These are phyloP conservation scores for Vanessa cardui DNA, from an alignment of 2,888 invertebrate species.

Conservation along the genomic window DNA sequence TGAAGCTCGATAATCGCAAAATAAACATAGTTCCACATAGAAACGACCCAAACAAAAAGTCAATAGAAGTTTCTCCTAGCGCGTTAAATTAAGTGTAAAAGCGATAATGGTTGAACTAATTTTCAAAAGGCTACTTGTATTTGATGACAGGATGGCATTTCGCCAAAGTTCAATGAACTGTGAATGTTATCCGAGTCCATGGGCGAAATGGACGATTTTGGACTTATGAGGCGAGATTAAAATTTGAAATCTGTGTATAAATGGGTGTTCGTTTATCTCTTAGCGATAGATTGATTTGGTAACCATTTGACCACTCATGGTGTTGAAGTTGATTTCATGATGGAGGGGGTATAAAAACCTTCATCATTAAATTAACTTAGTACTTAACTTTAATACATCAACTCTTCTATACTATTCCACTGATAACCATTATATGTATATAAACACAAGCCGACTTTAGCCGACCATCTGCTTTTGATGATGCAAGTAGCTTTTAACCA, in stretches of 20 bases:
- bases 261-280: background rate
- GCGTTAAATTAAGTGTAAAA: conserved; percentile 33
- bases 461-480: too few species aligned
- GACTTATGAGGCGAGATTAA: background rate
- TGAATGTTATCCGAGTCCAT: conserved; percentile 27
- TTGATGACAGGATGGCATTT: conserved; percentile 29
- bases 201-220: conserved; percentile 19
- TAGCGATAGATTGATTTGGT: too few species aligned
- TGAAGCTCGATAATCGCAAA: background rate
- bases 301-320: too few species aligned
- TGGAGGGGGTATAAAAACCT: too few species aligned
- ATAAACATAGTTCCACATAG: background rate
- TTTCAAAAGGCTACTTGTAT: conserved; percentile 27
- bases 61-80: conserved; percentile 19
- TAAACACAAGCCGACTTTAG: too few species aligned
- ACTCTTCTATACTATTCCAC: too few species aligned
- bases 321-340: too few species aligned
- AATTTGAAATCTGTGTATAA: background rate
- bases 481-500: too few species aligned
- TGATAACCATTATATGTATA: too few species aligned
- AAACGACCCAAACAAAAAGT: conserved; percentile 21
- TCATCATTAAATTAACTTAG: too few species aligned
- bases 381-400: too few species aligned
- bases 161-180: conserved; percentile 35
- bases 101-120: conserved; percentile 34